A percentile compares a stretch with the other conserved stretches of the same genome.
Conservation (phyloP, 1,140 invertebrate species). For the Meloidogyne floridensis region DNA sequence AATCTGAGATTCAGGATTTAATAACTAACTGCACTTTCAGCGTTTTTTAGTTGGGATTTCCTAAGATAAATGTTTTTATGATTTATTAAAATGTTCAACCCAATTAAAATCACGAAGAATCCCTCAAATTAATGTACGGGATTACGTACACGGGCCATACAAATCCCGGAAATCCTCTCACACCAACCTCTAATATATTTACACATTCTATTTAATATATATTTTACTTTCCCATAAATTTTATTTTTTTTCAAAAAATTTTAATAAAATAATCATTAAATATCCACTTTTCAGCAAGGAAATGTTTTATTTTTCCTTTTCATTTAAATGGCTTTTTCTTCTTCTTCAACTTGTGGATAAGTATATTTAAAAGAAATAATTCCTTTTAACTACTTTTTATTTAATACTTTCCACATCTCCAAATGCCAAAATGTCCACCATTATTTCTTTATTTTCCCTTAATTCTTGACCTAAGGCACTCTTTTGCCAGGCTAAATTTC, state of each 20-base stretch:
- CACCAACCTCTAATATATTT: too few species aligned
- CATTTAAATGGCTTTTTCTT: not conserved
- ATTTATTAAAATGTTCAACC: too few species aligned
- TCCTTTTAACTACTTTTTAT: not conserved
- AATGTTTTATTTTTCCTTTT: constrained; percentile 2
- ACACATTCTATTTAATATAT: too few species aligned
- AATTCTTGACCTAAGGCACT: not conserved
- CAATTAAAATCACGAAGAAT: too few species aligned
- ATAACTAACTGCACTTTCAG: too few species aligned
- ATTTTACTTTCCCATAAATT: not conserved
- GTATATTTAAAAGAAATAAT: not conserved
- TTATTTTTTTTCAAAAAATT: not conserved
- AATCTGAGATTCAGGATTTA: too few species aligned
- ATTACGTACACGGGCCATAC: too few species aligned
- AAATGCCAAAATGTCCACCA: not conserved
- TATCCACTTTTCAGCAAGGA: not conserved
- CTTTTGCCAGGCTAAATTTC: not conserved
- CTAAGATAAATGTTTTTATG: too few species aligned
- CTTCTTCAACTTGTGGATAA: not conserved
- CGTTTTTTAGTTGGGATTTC: too few species aligned
- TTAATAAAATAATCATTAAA: constrained; percentile 4
- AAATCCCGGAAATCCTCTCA: too few species aligned
- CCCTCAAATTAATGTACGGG: too few species aligned
- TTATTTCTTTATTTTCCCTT: not conserved
- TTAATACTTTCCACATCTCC: not conserved